phyloP scores from a whole-genome alignment of 2,888 invertebrate genomes.

The Melangyna quadrimaculata region DNA sequence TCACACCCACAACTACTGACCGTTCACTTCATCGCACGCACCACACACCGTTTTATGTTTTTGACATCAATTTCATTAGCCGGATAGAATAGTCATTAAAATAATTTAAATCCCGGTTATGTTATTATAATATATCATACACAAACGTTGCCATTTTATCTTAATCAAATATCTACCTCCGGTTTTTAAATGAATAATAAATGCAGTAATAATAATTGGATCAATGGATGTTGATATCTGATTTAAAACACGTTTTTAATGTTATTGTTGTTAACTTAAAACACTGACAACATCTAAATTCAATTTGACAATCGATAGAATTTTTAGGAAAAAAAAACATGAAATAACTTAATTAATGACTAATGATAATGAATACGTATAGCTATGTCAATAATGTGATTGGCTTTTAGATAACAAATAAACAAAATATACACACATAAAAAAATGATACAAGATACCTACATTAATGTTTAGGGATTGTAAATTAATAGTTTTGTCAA shows the following conservation, averaged over 20 bases:
- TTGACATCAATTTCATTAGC: neutral
- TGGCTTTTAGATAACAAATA: no score
- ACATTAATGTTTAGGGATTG: no score
- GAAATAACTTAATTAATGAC: neutral
- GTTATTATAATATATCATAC: no score
- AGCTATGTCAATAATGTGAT: no score
- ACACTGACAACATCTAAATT: neutral
- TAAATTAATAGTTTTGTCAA: no score
- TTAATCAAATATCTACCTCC: neutral
- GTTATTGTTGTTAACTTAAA: neutral
- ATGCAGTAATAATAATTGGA: neutral
- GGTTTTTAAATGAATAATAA: neutral
- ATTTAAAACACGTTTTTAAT: neutral
- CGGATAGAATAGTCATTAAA: neutral
- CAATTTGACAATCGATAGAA: neutral
- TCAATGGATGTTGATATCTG: neutral
- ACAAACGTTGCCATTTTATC: neutral
- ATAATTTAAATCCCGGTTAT: neutral
- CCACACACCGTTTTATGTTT: neutral
- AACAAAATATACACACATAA: no score
- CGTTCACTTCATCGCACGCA: neutral
- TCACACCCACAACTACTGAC: neutral
- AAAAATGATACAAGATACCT: no score
- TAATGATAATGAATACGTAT: no score
- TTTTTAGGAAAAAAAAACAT: neutral